A percentile compares a stretch with the other conserved stretches of the same genome.
Conservation (phyloP, 2,797 vertebrate species). For the Gadopsis marmoratus region DNA sequence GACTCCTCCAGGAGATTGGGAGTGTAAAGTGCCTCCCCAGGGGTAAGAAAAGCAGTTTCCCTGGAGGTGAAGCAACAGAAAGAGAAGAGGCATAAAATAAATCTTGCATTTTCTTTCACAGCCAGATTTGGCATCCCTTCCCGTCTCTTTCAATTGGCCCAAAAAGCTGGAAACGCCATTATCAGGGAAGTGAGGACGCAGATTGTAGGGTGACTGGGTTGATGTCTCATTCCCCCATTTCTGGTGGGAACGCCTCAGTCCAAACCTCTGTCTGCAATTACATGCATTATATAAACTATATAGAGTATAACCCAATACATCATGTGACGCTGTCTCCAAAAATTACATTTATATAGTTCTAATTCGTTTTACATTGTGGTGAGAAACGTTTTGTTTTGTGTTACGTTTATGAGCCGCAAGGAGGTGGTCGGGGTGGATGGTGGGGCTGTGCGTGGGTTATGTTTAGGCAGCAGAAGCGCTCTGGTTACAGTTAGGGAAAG, state of each 20-base stretch:
- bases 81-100: neutral
- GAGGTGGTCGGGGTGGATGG: no score
- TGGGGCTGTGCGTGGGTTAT: no score
- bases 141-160: neutral
- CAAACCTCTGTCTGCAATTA: neutral
- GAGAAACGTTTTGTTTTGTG: neutral
- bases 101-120: no score
- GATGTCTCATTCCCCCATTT: no score
- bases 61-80: neutral
- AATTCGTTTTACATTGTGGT: neutral
- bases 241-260: neutral
- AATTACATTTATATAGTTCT: no score
- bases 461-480: neutral
- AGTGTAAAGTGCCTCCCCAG: neutral
- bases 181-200: no score
- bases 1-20: constrained; percentile 27
- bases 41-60: neutral
- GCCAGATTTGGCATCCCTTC: neutral
- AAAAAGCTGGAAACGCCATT: neutral
- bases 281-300: neutral
- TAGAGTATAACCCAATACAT: no score
- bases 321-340: no score
- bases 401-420: neutral
- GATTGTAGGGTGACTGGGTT: neutral
- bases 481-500: neutral